Conservation (phyloP, 2,113 vertebrate species). For the Pardalotus punctatus region DNA sequence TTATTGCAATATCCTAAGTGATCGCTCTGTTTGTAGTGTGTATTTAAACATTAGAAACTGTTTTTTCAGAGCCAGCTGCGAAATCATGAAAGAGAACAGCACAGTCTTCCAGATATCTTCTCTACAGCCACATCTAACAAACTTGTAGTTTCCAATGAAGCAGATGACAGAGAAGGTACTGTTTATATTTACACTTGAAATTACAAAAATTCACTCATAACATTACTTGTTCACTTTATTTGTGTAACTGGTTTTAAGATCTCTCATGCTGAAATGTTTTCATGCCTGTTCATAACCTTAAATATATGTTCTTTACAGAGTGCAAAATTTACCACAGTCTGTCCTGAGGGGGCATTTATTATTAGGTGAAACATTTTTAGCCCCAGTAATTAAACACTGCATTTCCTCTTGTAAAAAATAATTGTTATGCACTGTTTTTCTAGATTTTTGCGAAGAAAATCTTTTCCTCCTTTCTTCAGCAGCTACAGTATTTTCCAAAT, state of each 20-base stretch:
- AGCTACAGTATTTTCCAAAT: neutral
- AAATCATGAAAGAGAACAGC: conserved; percentile 81
- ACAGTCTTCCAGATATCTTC: conserved; percentile 71
- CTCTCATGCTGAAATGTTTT: neutral
- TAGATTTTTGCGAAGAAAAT: neutral
- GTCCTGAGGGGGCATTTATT: neutral
- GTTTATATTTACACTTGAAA: neutral
- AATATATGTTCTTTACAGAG: neutral
- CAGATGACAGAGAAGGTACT: conserved; percentile 76
- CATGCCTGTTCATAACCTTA: neutral
- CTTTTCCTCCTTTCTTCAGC: neutral
- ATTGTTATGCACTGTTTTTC: neutral
- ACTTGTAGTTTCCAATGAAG: conserved; percentile 47
- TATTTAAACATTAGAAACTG: neutral
- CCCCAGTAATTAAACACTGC: neutral
- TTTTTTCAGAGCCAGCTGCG: conserved; percentile 79
- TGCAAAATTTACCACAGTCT: neutral
- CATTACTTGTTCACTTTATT: neutral
- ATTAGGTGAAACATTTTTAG: neutral
- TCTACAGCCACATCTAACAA: conserved; percentile 64
- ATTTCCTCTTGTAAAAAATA: neutral
- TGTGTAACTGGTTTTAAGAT: neutral
- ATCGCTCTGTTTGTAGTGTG: neutral
- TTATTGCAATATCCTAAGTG: neutral
- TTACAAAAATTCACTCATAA: neutral